Percentiles rank a stretch among this genome's conserved stretches.
phyloP scores from a whole-genome alignment of 1,140 invertebrate species.

The Whitmania pigra region DNA sequence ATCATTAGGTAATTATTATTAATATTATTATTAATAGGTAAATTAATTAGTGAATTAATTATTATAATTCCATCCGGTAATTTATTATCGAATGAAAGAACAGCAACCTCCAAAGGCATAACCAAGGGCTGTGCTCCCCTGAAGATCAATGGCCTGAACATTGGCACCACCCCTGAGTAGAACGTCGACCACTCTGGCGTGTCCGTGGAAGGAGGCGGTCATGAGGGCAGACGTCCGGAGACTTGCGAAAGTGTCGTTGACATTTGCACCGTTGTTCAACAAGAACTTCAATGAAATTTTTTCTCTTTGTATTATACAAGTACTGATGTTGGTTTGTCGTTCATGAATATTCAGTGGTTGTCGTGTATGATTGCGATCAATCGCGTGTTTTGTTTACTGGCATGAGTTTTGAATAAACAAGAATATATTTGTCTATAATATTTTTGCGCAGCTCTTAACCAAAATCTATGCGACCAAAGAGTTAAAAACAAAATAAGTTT shows the following conservation, averaged over 20 bases:
- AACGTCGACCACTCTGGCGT: slow-evolving; percentile 17
- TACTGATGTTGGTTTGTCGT: neutral
- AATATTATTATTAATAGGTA: neutral
- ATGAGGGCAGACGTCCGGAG: slow-evolving; percentile 24
- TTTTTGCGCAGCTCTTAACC: no score
- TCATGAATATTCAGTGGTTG: neutral
- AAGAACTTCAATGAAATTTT: slow-evolving; percentile 1
- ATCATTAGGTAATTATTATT: no score
- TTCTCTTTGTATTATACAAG: neutral
- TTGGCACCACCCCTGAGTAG: slow-evolving; percentile 22
- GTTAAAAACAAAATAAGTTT: no score
- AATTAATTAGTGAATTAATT: slow-evolving; percentile 5
- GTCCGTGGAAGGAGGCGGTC: slow-evolving; percentile 25
- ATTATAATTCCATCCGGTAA: neutral
- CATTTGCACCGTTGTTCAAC: slow-evolving; percentile 18
- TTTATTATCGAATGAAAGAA: neutral
- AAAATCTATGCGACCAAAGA: no score
- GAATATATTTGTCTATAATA: no score
- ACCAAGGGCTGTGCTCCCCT: slow-evolving; percentile 21
- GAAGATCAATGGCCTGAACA: slow-evolving; percentile 21
- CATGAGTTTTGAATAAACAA: no score
- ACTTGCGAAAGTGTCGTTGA: slow-evolving; percentile 19
- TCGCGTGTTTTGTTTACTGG: no score
- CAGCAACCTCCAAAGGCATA: slow-evolving; percentile 22
- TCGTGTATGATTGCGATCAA: no score